Conservation (phyloP, 2,797 vertebrate genomes). For the Tapirus indicus region DNA sequence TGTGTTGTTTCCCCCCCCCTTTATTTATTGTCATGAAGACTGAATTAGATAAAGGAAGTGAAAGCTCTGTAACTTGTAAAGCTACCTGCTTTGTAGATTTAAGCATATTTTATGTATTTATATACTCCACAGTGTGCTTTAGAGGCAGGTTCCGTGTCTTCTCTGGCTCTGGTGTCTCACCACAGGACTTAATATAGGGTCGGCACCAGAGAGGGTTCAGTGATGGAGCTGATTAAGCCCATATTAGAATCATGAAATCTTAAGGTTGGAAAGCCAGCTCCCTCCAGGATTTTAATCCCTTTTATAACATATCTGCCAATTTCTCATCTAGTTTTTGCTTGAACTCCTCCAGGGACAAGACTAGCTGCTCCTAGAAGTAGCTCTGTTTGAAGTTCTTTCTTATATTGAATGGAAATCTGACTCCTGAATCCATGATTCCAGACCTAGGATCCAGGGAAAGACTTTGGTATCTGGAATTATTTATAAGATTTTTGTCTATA, state of each 20-base stretch:
- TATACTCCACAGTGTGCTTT: neutral
- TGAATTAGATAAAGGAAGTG: constrained; percentile 23
- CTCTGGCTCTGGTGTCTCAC: neutral
- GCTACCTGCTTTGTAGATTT: neutral
- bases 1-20: neutral
- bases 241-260: neutral
- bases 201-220: neutral
- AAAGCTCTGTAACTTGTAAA: neutral
- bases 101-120: neutral
- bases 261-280: neutral
- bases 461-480: constrained; percentile 10
- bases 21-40: constrained; percentile 47
- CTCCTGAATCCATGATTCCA: neutral
- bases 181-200: neutral
- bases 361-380: neutral
- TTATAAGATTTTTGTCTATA: neutral
- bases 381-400: neutral
- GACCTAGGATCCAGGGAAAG: neutral
- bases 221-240: neutral
- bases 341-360: neutral
- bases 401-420: neutral
- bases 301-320: neutral
- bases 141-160: neutral
- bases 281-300: neutral
- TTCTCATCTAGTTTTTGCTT: constrained; percentile 13